phyloP scores from a whole-genome alignment of 2,888 invertebrate species.

The Hyposoter didymator region DNA sequence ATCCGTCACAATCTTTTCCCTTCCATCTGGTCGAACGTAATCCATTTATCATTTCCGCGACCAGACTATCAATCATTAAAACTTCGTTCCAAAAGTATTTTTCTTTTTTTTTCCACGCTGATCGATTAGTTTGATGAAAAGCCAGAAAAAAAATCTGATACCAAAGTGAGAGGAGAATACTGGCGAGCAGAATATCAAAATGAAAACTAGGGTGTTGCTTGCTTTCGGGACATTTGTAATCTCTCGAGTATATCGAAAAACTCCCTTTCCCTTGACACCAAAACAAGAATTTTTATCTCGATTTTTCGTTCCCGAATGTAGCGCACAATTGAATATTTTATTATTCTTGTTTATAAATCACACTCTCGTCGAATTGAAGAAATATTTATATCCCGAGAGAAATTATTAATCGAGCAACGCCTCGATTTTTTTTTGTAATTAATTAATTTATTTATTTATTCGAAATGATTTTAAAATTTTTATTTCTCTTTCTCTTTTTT shows the following conservation, averaged over 20 bases:
- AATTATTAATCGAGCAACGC: neutral
- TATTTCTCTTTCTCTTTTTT: too few relatives aligned
- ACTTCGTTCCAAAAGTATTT: conserved; percentile 22
- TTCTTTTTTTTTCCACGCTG: conserved; percentile 32
- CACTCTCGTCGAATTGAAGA: neutral
- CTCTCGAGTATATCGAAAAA: neutral
- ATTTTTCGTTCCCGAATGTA: neutral
- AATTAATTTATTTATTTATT: too few relatives aligned
- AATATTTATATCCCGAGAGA: too few relatives aligned
- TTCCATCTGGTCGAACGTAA: conserved; percentile 2
- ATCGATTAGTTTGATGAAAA: conserved; percentile 42
- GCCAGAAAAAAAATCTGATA: conserved; percentile 18
- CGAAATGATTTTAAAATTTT: too few relatives aligned
- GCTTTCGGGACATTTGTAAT: neutral
- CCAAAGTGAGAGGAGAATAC: neutral
- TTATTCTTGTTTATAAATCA: neutral
- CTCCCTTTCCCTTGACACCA: neutral
- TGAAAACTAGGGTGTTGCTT: conserved; percentile 15
- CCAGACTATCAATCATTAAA: conserved; percentile 23
- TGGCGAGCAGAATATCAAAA: conserved; percentile 9
- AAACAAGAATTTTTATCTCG: neutral
- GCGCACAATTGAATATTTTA: neutral
- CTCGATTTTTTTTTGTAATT: too few relatives aligned
- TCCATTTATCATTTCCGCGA: conserved; percentile 52
- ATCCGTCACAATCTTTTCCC: neutral